Conservation (phyloP, 2,113 vertebrate genomes). For the Tapirus terrestris region DNA sequence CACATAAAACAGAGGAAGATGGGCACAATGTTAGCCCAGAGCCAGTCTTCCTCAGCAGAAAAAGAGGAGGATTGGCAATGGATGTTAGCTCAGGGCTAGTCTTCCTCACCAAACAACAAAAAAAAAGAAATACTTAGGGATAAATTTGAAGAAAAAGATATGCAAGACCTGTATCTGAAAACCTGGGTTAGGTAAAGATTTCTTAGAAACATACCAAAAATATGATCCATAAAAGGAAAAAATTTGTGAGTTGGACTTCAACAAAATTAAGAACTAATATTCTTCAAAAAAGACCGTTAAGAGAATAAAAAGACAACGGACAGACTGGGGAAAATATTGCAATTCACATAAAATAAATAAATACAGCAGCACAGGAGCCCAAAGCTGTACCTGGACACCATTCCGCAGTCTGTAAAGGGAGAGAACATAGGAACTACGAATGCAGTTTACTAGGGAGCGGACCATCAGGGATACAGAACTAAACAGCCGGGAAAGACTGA, state of each 20-base stretch:
- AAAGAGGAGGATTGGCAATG: no score
- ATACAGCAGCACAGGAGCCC: not conserved
- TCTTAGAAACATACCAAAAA: constrained; percentile 21
- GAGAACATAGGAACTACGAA: not conserved
- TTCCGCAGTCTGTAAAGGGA: not conserved
- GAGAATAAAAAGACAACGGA: constrained; percentile 17
- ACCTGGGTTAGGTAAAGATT: not conserved
- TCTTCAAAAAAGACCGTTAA: not conserved
- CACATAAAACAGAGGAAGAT: no score
- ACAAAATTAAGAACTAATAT: not conserved
- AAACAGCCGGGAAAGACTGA: not conserved
- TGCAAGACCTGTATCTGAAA: not conserved
- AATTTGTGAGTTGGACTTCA: not conserved
- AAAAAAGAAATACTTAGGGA: not conserved
- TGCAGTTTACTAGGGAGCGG: not conserved
- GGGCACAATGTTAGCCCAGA: no score
- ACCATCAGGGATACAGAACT: not conserved
- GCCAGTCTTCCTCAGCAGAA: no score
- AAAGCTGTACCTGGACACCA: not conserved
- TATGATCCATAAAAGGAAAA: not conserved
- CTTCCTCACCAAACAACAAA: no score
- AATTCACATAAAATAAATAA: not conserved
- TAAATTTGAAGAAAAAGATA: not conserved
- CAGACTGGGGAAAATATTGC: not conserved
- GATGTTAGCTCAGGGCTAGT: no score